These are phyloP conservation scores for Eretmocerus hayati DNA, from an alignment of 2,888 invertebrate genomes.

Conservation along the genomic window DNA sequence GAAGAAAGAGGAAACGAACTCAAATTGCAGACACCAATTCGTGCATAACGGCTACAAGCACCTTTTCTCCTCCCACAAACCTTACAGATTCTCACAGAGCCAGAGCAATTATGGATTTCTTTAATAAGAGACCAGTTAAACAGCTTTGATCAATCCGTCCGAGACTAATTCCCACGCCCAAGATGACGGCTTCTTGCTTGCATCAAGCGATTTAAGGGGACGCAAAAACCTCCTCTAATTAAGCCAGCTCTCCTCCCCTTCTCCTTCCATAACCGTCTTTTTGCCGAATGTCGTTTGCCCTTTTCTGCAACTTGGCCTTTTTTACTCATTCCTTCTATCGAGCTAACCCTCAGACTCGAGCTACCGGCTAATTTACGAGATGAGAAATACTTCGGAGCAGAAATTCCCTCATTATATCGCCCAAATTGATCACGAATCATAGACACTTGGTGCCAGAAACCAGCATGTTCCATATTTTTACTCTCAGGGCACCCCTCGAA, in stretches of 20 bases:
- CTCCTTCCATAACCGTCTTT: not conserved
- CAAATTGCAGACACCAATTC: not conserved
- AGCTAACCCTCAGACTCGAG: constrained; percentile 6
- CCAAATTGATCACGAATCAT: constrained; percentile 20
- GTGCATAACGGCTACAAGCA: too few relatives aligned
- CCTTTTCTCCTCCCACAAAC: too few relatives aligned
- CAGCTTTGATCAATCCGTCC: constrained; percentile 43
- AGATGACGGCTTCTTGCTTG: constrained; percentile 29
- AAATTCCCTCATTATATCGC: constrained; percentile 17
- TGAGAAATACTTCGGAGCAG: constrained; percentile 18
- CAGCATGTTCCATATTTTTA: too few relatives aligned
- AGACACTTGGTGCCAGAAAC: constrained; percentile 3
- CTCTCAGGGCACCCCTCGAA: too few relatives aligned
- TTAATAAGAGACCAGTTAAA: constrained; percentile 44
- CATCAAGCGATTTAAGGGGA: constrained; percentile 42
- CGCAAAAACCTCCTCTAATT: constrained; percentile 43
- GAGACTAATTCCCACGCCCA: constrained; percentile 26
- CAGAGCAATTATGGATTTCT: constrained; percentile 42
- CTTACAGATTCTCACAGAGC: not conserved
- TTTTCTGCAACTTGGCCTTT: constrained; percentile 31
- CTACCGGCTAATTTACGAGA: constrained; percentile 19
- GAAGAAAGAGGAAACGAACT: too few relatives aligned
- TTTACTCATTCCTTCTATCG: constrained; percentile 22
- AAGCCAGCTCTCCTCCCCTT: constrained; percentile 28
- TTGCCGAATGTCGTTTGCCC: constrained; percentile 34